These are phyloP conservation scores for Belgica antarctica DNA, from an alignment of 2,888 invertebrate species.

Conservation along the genomic window DNA sequence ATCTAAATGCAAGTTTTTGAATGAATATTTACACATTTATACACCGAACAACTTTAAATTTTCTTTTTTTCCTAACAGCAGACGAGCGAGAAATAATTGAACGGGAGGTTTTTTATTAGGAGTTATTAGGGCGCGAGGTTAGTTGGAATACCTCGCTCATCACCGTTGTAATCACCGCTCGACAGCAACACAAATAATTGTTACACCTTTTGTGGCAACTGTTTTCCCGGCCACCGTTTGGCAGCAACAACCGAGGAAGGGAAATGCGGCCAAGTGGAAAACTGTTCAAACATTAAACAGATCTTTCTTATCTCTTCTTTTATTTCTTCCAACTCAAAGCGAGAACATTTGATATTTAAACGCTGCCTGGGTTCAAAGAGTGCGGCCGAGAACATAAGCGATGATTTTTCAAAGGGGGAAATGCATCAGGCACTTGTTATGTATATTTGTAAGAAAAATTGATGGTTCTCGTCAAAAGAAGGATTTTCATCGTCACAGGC, in stretches of 20 bases:
- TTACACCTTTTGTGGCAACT: background rate
- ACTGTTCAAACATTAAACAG: slow-evolving; percentile 1
- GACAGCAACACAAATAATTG: background rate
- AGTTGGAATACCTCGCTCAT: background rate
- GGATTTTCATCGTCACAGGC: no score
- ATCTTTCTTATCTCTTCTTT: background rate
- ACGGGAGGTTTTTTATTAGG: background rate
- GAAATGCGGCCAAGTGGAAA: slow-evolving; percentile 27
- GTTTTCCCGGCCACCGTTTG: background rate
- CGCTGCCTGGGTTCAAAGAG: background rate
- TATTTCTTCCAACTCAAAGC: no score
- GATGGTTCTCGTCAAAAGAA: background rate
- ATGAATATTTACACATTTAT: slow-evolving; percentile 24
- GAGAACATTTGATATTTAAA: slow-evolving; percentile 1
- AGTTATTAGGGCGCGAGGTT: background rate
- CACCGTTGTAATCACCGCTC: slow-evolving; percentile 2
- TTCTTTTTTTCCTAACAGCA: slow-evolving; percentile 2
- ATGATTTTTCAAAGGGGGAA: background rate
- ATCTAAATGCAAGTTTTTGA: background rate
- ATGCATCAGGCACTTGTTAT: slow-evolving; percentile 35
- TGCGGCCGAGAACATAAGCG: background rate
- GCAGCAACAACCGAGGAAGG: background rate
- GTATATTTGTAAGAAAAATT: background rate
- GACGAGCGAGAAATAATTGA: slow-evolving; percentile 3
- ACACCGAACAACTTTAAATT: background rate